Conservation (phyloP, 2,888 invertebrate species). For the Oegoconia quadripuncta region DNA sequence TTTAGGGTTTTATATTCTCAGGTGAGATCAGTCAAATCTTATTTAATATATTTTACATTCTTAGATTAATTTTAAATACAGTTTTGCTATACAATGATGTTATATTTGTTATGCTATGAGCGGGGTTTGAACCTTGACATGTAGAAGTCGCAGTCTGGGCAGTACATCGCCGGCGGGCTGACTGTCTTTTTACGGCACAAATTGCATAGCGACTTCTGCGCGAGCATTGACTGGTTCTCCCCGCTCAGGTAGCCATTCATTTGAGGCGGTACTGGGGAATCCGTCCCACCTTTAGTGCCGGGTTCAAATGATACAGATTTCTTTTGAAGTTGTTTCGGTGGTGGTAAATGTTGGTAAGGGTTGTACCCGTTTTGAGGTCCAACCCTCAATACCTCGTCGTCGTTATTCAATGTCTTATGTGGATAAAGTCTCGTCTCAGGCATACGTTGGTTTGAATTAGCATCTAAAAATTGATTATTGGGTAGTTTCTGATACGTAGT, state of each 20-base stretch:
- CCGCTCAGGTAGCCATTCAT: slow-evolving; percentile 47
- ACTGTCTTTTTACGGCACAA: slow-evolving; percentile 92
- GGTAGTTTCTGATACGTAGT: slow-evolving; percentile 62
- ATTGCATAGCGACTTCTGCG: slow-evolving; percentile 85
- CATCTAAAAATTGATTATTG: slow-evolving; percentile 56
- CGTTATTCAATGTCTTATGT: slow-evolving; percentile 40
- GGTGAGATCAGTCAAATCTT: slow-evolving; percentile 56
- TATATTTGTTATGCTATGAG: slow-evolving; percentile 49
- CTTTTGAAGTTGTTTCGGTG: slow-evolving; percentile 81
- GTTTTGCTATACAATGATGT: slow-evolving; percentile 6
- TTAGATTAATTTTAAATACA: slow-evolving; percentile 15
- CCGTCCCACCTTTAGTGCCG: slow-evolving; percentile 83
- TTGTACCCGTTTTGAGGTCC: slow-evolving; percentile 54
- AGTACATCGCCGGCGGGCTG: slow-evolving; percentile 88
- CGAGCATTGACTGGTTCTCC: slow-evolving; percentile 42
- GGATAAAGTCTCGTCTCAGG: slow-evolving; percentile 54
- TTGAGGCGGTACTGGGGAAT: slow-evolving; percentile 67
- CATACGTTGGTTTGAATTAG: slow-evolving; percentile 40
- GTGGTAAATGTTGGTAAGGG: slow-evolving; percentile 82
- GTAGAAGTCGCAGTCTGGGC: slow-evolving; percentile 95
- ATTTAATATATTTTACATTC: slow-evolving; percentile 14
- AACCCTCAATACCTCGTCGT: not conserved
- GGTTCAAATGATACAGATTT: slow-evolving; percentile 86
- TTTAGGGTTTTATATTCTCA: slow-evolving; percentile 39
- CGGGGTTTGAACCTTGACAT: slow-evolving; percentile 90